Percentiles rank a stretch among this genome's conserved stretches.
Conservation (phyloP, 1,140 invertebrate species). For the Drosophila varians region DNA sequence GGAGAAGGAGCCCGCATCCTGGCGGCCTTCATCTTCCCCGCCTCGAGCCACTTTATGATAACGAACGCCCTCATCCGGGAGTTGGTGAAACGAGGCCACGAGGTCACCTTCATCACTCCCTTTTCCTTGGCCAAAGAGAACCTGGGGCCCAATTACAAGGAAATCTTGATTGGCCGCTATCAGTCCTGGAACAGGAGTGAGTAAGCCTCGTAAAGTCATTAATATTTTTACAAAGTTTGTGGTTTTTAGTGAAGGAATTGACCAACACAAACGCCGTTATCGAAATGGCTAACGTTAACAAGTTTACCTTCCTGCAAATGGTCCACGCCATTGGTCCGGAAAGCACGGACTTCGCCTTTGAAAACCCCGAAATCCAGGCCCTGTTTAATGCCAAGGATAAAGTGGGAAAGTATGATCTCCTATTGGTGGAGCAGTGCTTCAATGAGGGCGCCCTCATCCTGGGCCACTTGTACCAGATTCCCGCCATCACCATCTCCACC, state of each 20-base stretch:
- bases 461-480: constrained; percentile 80
- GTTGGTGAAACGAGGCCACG: constrained; percentile 59
- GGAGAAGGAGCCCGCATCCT: constrained; percentile 47
- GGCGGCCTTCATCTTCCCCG: constrained; percentile 67
- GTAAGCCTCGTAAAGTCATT: too few species aligned
- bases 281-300: constrained; percentile 47
- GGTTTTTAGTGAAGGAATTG: constrained; percentile 52
- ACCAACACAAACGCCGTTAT: constrained; percentile 22
- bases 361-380: constrained; percentile 70
- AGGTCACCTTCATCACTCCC: constrained; percentile 70
- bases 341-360: constrained; percentile 73
- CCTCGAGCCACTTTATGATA: constrained; percentile 73
- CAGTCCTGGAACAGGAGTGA: constrained; percentile 49
- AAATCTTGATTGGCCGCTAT: constrained; percentile 56
- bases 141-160: constrained; percentile 64
- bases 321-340: constrained; percentile 35
- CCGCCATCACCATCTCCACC: constrained; percentile 64
- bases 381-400: constrained; percentile 74
- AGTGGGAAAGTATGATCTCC: constrained; percentile 80
- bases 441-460: constrained; percentile 82
- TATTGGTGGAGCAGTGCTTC: constrained; percentile 80
- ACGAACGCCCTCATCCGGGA: constrained; percentile 59
- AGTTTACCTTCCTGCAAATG: constrained; percentile 18
- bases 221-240: not conserved
- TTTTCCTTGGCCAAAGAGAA: constrained; percentile 62